Evolutionary conservation across 1,140 invertebrate genomes (phyloP).

Genomic region (Heterodera carotae): DNA sequence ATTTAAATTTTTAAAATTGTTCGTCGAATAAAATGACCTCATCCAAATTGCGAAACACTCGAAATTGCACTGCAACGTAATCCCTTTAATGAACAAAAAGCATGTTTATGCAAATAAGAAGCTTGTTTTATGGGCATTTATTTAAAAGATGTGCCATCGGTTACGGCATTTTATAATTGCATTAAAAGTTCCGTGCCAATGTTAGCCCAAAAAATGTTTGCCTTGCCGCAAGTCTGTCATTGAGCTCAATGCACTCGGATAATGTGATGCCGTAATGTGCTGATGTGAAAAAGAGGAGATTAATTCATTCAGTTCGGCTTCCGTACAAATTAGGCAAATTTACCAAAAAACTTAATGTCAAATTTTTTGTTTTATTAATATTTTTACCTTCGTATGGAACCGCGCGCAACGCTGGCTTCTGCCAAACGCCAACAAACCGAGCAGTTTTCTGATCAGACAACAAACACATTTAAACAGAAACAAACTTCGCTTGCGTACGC

Average conservation of each 20-base stretch:
- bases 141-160: no score
- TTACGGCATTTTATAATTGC: no score
- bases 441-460: constrained; percentile 40
- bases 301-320: no score
- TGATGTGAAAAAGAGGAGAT: no score
- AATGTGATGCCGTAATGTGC: constrained; percentile 62
- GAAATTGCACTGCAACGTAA: constrained; percentile 60
- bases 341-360: no score
- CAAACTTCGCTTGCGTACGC: no score
- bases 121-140: no score
- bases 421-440: constrained; percentile 62
- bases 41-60: constrained; percentile 58
- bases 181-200: no score
- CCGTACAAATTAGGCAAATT: no score
- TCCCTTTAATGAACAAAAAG: constrained; percentile 44
- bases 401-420: constrained; percentile 48
- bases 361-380: no score
- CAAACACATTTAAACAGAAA: background rate
- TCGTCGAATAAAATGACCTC: constrained; percentile 40
- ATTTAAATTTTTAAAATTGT: background rate
- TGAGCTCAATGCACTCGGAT: constrained; percentile 57
- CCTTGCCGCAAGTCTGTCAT: constrained; percentile 34
- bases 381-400: constrained; percentile 51
- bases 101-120: no score
- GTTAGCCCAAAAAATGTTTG: no score